Evolutionary conservation across 1,140 invertebrate species (phyloP), one percentile per base, ranked within the genome.

Genomic region (Drosophila obscura): DNA sequence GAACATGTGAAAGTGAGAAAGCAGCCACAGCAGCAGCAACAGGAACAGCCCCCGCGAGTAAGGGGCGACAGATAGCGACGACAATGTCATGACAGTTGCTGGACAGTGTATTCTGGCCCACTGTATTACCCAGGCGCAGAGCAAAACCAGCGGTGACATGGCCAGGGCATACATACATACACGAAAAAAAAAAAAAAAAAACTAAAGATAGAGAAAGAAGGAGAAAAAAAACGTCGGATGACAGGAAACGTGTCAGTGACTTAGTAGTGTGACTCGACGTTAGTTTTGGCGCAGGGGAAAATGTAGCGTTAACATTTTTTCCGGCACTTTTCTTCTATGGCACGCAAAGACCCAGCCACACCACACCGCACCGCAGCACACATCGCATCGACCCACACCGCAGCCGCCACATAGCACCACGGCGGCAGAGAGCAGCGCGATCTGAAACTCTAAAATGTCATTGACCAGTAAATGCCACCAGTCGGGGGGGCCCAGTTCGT

Each of bases 381-480:
- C 39, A 48, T 31, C 43, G 31, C 35, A 77, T 63, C 59, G 58
- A 39, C 35, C 35, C 35, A 39, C 61, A 71, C 26, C 35, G 35
- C 28, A 48, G 49, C 44, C 13, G 11, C 11, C 4, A 39, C 35
- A 39, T 11, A 11, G 11, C 35, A 35, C 3, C 8, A 39, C 4
- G 1, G 19, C 4, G 1, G 19, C 19, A 39, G 22, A 55, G 60
- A 55, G 56, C 48, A 55, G 60, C 50, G 56, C 48, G 41, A 55
- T 72, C 35, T 58, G 39, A 57, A 69, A 43, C 82, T 87, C 72
- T 71, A 75, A 85, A 85, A 85, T 85, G 82, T 85, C 82, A 85
- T 87, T 85, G 82, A 85, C 82, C 82, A 85, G 82, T 73, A 85
- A 85, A 85, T 85, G 82, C 82, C 83, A 82, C 64, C 51, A 67